phyloP scores from a whole-genome alignment of 2,113 vertebrate genomes.

The Platysteira castanea region DNA sequence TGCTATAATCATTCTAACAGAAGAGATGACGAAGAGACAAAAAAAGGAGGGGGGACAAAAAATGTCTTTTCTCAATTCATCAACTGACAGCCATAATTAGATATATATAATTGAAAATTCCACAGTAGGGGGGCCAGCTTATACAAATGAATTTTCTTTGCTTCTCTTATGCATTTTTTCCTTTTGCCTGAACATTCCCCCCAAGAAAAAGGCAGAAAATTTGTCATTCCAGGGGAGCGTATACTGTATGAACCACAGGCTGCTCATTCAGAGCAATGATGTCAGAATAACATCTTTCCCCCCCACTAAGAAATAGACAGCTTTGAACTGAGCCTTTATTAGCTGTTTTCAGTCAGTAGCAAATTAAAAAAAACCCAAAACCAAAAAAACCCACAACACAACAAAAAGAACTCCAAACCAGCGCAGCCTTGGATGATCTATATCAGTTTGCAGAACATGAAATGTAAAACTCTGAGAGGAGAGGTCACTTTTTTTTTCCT shows the following conservation, averaged over 20 bases:
- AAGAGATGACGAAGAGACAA: constrained; percentile 87
- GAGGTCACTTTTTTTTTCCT: constrained; percentile 75
- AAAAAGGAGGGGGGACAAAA: constrained; percentile 84
- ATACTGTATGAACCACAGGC: constrained; percentile 68
- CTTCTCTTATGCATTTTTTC: constrained; percentile 79
- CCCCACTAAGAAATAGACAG: constrained; percentile 51
- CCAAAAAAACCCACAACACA: neutral
- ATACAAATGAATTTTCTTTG: constrained; percentile 83
- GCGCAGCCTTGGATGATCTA: neutral
- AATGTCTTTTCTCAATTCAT: constrained; percentile 88
- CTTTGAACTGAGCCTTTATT: constrained; percentile 63
- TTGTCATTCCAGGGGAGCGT: constrained; percentile 74
- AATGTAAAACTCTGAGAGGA: constrained; percentile 71
- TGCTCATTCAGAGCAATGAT: constrained; percentile 74
- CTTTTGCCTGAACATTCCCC: constrained; percentile 68
- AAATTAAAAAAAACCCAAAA: neutral
- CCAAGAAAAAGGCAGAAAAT: constrained; percentile 72
- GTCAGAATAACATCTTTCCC: constrained; percentile 75
- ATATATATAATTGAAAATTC: constrained; percentile 94
- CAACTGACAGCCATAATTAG: constrained; percentile 97
- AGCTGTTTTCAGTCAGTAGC: constrained; percentile 44
- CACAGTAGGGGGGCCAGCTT: constrained; percentile 81
- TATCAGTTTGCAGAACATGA: constrained; percentile 53
- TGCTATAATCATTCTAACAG: constrained; percentile 96
- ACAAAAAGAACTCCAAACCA: neutral